These are phyloP conservation scores for Cochlearius cochlearius DNA, from an alignment of 2,113 vertebrate genomes.

Conservation along the genomic window DNA sequence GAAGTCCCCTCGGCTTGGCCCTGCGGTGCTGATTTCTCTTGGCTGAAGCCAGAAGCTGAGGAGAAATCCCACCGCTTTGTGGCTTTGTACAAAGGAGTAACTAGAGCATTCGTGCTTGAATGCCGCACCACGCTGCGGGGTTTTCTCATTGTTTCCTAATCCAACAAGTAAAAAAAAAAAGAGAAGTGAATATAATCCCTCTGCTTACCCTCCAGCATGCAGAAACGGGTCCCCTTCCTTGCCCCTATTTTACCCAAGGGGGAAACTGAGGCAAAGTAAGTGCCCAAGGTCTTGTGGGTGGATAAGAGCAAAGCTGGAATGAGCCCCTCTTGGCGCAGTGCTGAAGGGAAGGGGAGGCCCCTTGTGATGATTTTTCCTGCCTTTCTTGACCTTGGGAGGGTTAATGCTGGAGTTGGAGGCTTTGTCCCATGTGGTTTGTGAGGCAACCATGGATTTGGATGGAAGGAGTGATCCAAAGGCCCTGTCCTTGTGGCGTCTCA, in stretches of 20 bases:
- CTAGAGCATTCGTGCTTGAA: not conserved
- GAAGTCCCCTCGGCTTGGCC: not conserved
- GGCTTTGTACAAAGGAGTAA: not conserved
- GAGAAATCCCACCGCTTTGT: not conserved
- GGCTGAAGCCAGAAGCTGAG: not conserved
- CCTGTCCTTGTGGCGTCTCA: not conserved
- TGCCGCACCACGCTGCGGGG: fast-evolving
- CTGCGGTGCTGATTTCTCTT: not conserved
- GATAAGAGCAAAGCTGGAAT: not conserved
- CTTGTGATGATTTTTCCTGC: not conserved
- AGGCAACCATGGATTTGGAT: not conserved
- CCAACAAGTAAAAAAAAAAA: not conserved
- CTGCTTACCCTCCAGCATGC: not conserved
- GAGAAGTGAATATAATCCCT: not conserved
- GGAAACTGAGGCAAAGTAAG: not conserved
- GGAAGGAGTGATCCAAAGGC: not conserved
- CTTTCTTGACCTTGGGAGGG: not conserved
- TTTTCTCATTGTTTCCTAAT: not conserved
- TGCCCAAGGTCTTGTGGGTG: fast-evolving
- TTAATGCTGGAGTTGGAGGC: not conserved
- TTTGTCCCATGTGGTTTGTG: not conserved
- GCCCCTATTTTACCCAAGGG: not conserved
- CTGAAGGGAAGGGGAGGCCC: not conserved
- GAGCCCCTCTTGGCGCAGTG: not conserved
- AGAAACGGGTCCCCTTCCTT: not conserved